Base-by-base conservation (phyloP, 2,888 invertebrate genomes). In the Himalopsyche kuldschensis region DNA sequence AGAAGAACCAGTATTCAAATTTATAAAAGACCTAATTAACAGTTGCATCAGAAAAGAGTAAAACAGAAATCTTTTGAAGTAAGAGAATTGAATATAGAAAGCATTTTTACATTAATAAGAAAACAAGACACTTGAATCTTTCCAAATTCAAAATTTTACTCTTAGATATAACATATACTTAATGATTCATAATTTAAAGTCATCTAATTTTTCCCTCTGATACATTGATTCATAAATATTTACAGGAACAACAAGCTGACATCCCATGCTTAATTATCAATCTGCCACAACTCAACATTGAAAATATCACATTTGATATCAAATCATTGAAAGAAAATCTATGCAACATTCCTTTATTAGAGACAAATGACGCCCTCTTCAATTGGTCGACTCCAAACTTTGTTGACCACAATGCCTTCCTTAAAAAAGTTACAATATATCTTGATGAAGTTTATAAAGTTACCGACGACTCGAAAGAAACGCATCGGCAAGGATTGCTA, bases 371-470 rank as follows among this genome's bases (percentile, higher is more conserved):
- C 15, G 41, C 41, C 11, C 20, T 84, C 20, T 86, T 88, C 82
- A 87, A 87, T 82, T 92, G 91, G 91, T 88, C 89, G 84, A 87
- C 90, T 17, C 92, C 93, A 0, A 90, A 91, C 69, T 88, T 89
- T 81, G 83, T 93, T 0, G 90, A 92, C 87, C 92, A 93, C 85
- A 91, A 91, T 17, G 87, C 88, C 77, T 92, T 92, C 79, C 84
- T 92, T 17, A 87, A 89, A 79, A 89, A 89, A 84, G 90, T 93
- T 3, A 90, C 91, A 20, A 89, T 90, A 79, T 91, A 91, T 86
- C 87, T 93, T 0, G 89, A 89, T 55, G 86, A 88, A 1, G 89
- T 89, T 75, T 89, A 89, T 83, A 89, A 89, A 4, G 89, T 90
- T 84, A 55, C 46, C 78, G 20, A 47, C 78, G 20, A 47, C 75